These are phyloP conservation scores for Pheucticus melanocephalus DNA, from an alignment of 2,113 vertebrate genomes.

Conservation along the genomic window DNA sequence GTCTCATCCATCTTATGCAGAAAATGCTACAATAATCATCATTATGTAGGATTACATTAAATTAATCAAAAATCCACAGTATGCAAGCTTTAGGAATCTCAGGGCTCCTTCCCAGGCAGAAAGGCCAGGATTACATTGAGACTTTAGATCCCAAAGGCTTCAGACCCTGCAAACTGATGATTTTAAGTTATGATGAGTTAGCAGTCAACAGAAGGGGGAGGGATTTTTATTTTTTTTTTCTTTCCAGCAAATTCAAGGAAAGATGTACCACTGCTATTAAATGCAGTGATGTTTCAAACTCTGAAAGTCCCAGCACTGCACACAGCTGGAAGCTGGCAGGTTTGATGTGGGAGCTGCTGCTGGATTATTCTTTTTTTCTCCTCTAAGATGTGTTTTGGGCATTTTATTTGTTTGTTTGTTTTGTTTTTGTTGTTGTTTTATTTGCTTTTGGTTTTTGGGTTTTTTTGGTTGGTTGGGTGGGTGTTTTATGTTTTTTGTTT, in stretches of 20 bases:
- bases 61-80: constrained; percentile 29
- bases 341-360: neutral
- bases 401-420: neutral
- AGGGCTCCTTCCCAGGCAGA: neutral
- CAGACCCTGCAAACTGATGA: neutral
- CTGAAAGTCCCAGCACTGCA: neutral
- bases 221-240: neutral
- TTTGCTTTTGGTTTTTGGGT: neutral
- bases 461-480: neutral
- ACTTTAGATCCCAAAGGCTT: neutral
- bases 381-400: neutral
- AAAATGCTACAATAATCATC: constrained; percentile 66
- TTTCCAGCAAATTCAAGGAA: neutral
- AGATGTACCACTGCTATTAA: neutral
- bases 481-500: neutral
- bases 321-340: neutral
- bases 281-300: neutral
- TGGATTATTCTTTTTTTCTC: neutral
- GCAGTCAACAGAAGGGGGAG: neutral
- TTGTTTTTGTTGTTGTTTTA: too few relatives aligned
- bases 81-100: neutral
- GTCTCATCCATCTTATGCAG: constrained; percentile 39
- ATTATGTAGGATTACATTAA: constrained; percentile 61
- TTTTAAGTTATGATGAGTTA: neutral
- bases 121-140: neutral